Percentiles rank a stretch among this genome's conserved stretches.
These are phyloP conservation scores for Idaea biselata DNA, from an alignment of 2,888 invertebrate species.

Conservation along the genomic window DNA sequence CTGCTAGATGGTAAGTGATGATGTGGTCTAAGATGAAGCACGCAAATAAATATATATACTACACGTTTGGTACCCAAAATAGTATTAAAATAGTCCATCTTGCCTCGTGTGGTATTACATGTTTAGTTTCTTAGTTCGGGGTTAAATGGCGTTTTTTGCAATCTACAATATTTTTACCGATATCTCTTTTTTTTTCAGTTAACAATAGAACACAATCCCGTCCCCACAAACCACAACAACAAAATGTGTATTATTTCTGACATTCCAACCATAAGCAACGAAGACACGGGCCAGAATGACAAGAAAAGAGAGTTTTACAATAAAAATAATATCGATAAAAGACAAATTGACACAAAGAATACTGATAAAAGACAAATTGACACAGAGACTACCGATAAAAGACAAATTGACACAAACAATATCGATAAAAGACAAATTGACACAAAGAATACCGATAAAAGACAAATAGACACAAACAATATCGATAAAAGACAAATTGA, in stretches of 20 bases:
- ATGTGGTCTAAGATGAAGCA: too few relatives aligned
- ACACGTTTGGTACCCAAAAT: too few relatives aligned
- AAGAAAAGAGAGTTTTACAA: not conserved
- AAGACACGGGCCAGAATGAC: constrained; percentile 48
- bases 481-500: constrained; percentile 28
- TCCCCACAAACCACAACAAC: constrained; percentile 65
- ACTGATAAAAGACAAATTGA: not conserved
- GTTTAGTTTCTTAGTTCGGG: too few relatives aligned
- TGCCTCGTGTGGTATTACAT: too few relatives aligned
- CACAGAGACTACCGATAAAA: not conserved
- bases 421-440: not conserved
- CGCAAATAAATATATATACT: too few relatives aligned
- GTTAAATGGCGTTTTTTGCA: too few relatives aligned
- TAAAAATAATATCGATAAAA: not conserved
- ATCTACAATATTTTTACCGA: not conserved
- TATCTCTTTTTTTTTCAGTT: constrained; percentile 67
- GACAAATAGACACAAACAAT: not conserved
- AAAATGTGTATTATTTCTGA: constrained; percentile 34
- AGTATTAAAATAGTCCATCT: too few relatives aligned
- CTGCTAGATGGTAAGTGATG: too few relatives aligned
- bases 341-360: not conserved
- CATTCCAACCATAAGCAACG: constrained; percentile 29
- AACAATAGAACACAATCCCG: constrained; percentile 94
- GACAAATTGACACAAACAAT: too few relatives aligned
- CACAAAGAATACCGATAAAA: not conserved